Conservation (phyloP, 2,888 invertebrate species). For the Bellardia bayeri region DNA sequence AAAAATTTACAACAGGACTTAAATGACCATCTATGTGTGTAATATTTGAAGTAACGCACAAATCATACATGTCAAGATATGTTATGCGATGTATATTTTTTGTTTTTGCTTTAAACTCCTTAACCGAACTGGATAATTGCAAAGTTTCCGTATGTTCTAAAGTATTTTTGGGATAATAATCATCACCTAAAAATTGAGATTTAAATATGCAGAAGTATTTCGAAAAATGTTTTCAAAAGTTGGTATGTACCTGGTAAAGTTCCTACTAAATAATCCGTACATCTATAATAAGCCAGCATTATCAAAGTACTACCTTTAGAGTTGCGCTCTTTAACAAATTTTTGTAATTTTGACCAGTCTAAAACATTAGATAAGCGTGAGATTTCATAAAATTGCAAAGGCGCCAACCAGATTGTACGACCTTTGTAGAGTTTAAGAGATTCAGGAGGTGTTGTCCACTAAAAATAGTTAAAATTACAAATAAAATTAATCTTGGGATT, state of each 20-base stretch:
- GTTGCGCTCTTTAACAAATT: conserved; percentile 86
- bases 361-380: conserved; percentile 86
- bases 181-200: conserved; percentile 84
- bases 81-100: conserved; percentile 80
- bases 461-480: conserved; percentile 38
- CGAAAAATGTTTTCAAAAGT: neutral
- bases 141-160: conserved; percentile 77
- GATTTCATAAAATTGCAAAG: conserved; percentile 91
- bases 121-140: conserved; percentile 76
- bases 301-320: conserved; percentile 85
- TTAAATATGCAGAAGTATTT: no score
- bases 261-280: conserved; percentile 86
- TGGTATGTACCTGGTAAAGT: conserved; percentile 86
- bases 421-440: conserved; percentile 75
- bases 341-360: conserved; percentile 86
- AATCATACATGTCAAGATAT: conserved; percentile 75
- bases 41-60: conserved; percentile 76
- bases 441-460: conserved; percentile 88
- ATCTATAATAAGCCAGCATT: conserved; percentile 85
- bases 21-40: conserved; percentile 78
- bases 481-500: no score
- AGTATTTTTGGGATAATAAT: conserved; percentile 83
- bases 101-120: conserved; percentile 78
- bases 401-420: conserved; percentile 85
- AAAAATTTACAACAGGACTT: conserved; percentile 49